Conservation (phyloP, 2,888 invertebrate species). For the Thera obeliscata region DNA sequence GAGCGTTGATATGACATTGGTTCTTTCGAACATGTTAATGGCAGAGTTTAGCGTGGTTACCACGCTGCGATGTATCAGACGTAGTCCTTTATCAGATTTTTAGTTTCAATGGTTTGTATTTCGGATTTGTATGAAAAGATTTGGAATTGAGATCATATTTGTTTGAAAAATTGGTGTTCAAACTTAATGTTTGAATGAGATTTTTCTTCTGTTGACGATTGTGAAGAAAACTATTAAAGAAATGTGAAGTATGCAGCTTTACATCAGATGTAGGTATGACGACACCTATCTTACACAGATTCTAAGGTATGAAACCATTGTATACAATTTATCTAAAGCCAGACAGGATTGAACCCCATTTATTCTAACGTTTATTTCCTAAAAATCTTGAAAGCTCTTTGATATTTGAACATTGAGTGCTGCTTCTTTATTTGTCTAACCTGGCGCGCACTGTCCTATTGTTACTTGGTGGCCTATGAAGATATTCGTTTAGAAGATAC, state of each 20-base stretch:
- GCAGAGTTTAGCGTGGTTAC: background rate
- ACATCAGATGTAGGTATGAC: slow-evolving; percentile 53
- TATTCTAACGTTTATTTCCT: slow-evolving; percentile 81
- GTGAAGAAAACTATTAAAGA: slow-evolving; percentile 62
- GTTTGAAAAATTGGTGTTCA: slow-evolving; percentile 41
- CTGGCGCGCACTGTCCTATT: slow-evolving; percentile 77
- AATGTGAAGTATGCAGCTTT: slow-evolving; percentile 45
- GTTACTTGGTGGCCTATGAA: slow-evolving; percentile 16
- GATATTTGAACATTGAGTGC: slow-evolving; percentile 85
- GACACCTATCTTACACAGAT: slow-evolving; percentile 56
- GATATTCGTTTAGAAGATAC: slow-evolving; percentile 16
- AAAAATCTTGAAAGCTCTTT: slow-evolving; percentile 83
- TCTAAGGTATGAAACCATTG: slow-evolving; percentile 70
- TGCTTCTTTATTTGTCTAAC: slow-evolving; percentile 81
- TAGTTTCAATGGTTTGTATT: slow-evolving; percentile 8
- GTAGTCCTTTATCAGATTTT: slow-evolving; percentile 8
- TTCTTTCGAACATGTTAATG: slow-evolving; percentile 12
- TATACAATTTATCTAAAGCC: slow-evolving; percentile 84
- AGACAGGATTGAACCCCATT: slow-evolving; percentile 73
- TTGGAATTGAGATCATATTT: slow-evolving; percentile 42
- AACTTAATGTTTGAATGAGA: slow-evolving; percentile 43
- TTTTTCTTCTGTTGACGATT: slow-evolving; percentile 50
- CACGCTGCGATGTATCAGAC: slow-evolving; percentile 9
- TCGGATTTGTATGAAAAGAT: slow-evolving; percentile 23
- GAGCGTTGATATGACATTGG: slow-evolving; percentile 25